phyloP scores from a whole-genome alignment of 2,888 invertebrate genomes.

The Congeria kusceri region DNA sequence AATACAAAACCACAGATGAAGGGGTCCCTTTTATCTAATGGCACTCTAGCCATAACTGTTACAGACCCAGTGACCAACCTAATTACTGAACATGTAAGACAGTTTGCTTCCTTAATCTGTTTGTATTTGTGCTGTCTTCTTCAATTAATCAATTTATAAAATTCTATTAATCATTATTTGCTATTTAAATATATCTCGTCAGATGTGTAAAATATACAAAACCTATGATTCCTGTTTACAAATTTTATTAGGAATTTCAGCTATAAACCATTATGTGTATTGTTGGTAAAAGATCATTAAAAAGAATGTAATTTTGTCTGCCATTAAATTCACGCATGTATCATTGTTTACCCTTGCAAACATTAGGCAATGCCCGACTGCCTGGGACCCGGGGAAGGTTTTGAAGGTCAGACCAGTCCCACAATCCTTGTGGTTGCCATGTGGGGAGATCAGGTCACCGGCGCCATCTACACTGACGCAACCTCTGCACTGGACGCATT shows the following conservation, averaged over 20 bases:
- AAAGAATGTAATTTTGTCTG: too few species aligned
- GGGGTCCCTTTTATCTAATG: conserved; percentile 63
- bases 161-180: too few species aligned
- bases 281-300: too few species aligned
- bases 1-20: conserved; percentile 67
- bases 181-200: too few species aligned
- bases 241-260: too few species aligned
- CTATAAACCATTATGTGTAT: too few species aligned
- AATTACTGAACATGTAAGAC: not conserved
- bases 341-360: too few species aligned
- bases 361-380: too few species aligned
- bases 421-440: conserved; percentile 66
- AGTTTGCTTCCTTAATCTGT: not conserved
- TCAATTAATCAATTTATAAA: too few species aligned
- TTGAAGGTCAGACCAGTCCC: conserved; percentile 51
- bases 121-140: not conserved
- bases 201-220: too few species aligned
- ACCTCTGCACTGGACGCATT: conserved; percentile 52
- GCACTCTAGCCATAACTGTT: conserved; percentile 67
- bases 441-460: conserved; percentile 71
- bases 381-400: conserved; percentile 69
- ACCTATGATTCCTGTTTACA: too few species aligned
- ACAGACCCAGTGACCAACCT: conserved; percentile 69
- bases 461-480: conserved; percentile 63
- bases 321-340: too few species aligned